Base-by-base conservation (phyloP, 2,797 vertebrate species). In the Distichodus sexfasciatus region DNA sequence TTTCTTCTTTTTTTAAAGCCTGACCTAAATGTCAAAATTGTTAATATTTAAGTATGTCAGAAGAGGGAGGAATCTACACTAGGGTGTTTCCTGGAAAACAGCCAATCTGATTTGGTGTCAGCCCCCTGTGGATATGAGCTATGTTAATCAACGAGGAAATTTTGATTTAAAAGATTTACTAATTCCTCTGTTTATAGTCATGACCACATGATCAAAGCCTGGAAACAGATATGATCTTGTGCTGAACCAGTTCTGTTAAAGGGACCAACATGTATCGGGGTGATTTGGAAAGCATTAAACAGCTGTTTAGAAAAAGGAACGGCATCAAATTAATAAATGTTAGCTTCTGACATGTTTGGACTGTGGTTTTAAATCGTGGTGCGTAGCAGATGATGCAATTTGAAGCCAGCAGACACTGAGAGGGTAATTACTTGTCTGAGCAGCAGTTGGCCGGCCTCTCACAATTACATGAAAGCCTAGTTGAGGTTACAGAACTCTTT, bases 351-450 rank as follows among this genome's bases (percentile, higher is more conserved):
- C 12, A 48, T 36, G 23, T 66, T 71, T 61, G 38, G 29, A 54
- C 40, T 47, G 48, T 36, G 61, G 33, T 61, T 75, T 47, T 61
- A 66, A 66, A 74, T 46, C n/a, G 46, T 66, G 26, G 33, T 60
- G 54, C 38, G 19, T 44, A 3, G 28, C 11, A 12, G 53, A 66
- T 72, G 61, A 63, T 63, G 66, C 59, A 66, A 54, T 19, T 17
- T 36, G 53, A 57, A 59, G 40, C 59, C 41, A 53, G 11, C 66
- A 71, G 58, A 44, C 41, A 63, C 51, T 17, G 53, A 5, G 8
- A 69, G 54, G 0, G 3, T 79, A 79, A 83, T 81, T 80, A 76
- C 67, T 40, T 74, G 66, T 59, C 65, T 23, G 33, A 72, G 73
- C 65, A 74, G 71, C 76, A 66, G 69, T 84, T 66, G 8, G 44